These are phyloP conservation scores for Mythimna impura DNA, from an alignment of 2,888 invertebrate species.

Conservation along the genomic window DNA sequence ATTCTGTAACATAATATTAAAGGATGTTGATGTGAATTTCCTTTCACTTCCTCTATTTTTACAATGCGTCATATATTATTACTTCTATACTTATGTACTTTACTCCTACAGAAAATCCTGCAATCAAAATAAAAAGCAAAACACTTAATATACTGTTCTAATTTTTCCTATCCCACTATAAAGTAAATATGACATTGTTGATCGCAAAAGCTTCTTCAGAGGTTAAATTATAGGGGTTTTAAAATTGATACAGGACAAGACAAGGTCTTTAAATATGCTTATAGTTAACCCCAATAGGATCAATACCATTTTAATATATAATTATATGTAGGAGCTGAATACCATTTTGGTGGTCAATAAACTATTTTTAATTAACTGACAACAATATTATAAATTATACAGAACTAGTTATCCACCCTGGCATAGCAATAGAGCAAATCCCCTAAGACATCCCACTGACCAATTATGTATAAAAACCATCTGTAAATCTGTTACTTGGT, in stretches of 20 bases:
- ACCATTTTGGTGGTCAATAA: neutral
- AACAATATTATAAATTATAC: neutral
- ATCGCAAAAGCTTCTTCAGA: neutral
- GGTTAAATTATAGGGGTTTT: neutral
- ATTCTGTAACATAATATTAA: too few species aligned
- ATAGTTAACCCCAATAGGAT: neutral
- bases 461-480: too few species aligned
- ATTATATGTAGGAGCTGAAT: neutral
- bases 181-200: neutral
- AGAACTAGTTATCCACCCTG: neutral
- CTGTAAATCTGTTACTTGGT: too few species aligned
- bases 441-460: too few species aligned
- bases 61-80: neutral
- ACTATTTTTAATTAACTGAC: neutral
- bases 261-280: neutral
- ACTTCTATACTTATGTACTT: neutral
- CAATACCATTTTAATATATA: neutral
- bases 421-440: too few species aligned
- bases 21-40: too few species aligned
- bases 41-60: too few species aligned
- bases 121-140: neutral
- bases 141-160: neutral
- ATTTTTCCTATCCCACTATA: slow-evolving; percentile 1
- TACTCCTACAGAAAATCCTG: neutral
- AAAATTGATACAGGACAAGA: neutral